A percentile compares a stretch with the other conserved stretches of the same genome.
phyloP scores from a whole-genome alignment of 1,140 invertebrate genomes.

The Latrodectus geometricus region DNA sequence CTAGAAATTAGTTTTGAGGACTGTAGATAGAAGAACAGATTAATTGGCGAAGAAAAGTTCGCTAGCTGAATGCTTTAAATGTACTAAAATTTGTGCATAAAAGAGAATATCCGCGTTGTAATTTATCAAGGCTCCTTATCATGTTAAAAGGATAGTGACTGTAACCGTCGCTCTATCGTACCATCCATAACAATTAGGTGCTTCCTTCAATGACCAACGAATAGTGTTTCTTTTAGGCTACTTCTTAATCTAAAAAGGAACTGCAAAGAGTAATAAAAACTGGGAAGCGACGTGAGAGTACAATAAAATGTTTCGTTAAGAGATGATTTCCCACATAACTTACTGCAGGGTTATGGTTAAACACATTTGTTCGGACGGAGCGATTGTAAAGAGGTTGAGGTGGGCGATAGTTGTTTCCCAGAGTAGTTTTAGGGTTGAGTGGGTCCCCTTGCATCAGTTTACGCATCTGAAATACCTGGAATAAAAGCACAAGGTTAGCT shows the following conservation, averaged over 20 bases:
- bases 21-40: too few species aligned
- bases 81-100: too few species aligned
- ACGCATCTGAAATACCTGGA: conserved; percentile 84
- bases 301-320: conserved; percentile 10
- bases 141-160: too few species aligned
- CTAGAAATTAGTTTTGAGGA: too few species aligned
- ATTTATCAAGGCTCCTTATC: too few species aligned
- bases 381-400: conserved; percentile 89
- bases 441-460: conserved; percentile 88
- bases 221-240: too few species aligned
- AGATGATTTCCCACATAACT: conserved; percentile 63
- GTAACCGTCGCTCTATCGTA: too few species aligned
- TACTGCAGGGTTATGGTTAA: conserved; percentile 85
- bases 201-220: too few species aligned
- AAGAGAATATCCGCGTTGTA: too few species aligned
- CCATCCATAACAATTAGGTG: too few species aligned
- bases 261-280: conserved; percentile 13
- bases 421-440: conserved; percentile 84
- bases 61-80: too few species aligned
- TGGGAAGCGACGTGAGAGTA: neutral
- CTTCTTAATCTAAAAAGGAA: neutral
- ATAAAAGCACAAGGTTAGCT: conserved; percentile 62
- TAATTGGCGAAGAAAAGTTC: too few species aligned
- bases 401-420: conserved; percentile 94
- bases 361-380: conserved; percentile 95